Evolutionary conservation across 2,113 vertebrate genomes (phyloP).

Genomic region (Hypocryptadius cinnamomeus): DNA sequence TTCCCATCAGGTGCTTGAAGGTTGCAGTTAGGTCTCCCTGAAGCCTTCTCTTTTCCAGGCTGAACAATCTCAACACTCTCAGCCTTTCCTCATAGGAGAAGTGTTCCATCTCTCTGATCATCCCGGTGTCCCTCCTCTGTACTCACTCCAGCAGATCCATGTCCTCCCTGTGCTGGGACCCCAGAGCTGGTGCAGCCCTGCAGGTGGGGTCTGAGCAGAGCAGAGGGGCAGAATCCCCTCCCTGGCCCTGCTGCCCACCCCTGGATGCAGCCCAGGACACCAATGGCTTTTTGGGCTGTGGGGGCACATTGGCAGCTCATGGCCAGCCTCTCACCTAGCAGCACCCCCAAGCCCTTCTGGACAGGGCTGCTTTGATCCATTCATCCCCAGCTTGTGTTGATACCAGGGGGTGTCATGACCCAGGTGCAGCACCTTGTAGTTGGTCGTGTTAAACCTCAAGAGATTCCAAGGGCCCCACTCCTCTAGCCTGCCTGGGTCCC

Average conservation of each 20-base stretch:
- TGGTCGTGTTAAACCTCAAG: background rate
- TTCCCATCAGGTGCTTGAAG: background rate
- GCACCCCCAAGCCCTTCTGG: rapidly evolving
- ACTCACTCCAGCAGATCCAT: rapidly evolving
- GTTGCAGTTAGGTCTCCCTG: background rate
- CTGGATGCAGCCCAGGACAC: background rate
- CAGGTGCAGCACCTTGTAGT: background rate
- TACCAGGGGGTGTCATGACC: rapidly evolving
- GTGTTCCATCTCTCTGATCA: background rate
- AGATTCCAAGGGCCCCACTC: background rate
- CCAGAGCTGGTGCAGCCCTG: background rate
- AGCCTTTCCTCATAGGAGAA: background rate
- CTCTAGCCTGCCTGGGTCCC: background rate
- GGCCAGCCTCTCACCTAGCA: background rate
- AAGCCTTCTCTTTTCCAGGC: background rate
- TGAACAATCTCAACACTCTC: background rate
- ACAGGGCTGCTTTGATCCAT: background rate
- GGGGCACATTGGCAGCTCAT: background rate
- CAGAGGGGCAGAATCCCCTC: background rate
- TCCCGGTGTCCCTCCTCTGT: background rate
- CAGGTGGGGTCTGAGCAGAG: background rate
- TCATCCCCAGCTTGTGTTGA: background rate
- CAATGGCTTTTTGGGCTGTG: rapidly evolving
- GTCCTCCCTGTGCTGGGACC: background rate
- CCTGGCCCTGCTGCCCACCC: background rate